Percentiles rank a stretch among this genome's conserved stretches.
These are phyloP conservation scores for Uropsilus gracilis DNA, from an alignment of 2,113 vertebrate genomes.

Conservation along the genomic window DNA sequence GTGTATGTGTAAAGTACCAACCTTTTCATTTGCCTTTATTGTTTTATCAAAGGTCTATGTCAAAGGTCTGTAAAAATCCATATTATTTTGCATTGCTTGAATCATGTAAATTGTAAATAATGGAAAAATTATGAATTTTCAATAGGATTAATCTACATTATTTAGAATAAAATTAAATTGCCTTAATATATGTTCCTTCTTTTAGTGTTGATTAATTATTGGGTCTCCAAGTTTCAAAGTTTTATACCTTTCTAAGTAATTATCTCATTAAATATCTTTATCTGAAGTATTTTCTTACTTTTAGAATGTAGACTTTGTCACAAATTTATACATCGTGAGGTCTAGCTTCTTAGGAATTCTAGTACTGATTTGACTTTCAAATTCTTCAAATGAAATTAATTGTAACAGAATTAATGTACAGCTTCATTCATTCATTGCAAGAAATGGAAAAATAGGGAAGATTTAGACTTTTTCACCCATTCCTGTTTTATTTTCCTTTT, in stretches of 20 bases:
- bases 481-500: not conserved
- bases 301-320: not conserved
- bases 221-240: not conserved
- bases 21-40: not conserved
- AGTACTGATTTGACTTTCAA: not conserved
- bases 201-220: not conserved
- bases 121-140: not conserved
- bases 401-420: not conserved
- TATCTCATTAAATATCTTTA: not conserved
- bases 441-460: not conserved
- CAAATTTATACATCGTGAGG: not conserved
- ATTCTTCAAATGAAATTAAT: not conserved
- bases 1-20: no score
- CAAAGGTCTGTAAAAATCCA: not conserved
- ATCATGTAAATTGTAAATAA: not conserved
- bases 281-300: not conserved
- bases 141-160: not conserved
- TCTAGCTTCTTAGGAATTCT: not conserved
- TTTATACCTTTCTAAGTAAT: not conserved
- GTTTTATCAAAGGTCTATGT: not conserved
- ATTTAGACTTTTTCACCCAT: not conserved
- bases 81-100: not conserved
- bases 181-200: not conserved
- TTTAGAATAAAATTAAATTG: slow-evolving; percentile 27
- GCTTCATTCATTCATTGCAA: not conserved